Evolutionary conservation across 2,888 invertebrate species (phyloP).

Genomic region (Macrostomum cliftonense): DNA sequence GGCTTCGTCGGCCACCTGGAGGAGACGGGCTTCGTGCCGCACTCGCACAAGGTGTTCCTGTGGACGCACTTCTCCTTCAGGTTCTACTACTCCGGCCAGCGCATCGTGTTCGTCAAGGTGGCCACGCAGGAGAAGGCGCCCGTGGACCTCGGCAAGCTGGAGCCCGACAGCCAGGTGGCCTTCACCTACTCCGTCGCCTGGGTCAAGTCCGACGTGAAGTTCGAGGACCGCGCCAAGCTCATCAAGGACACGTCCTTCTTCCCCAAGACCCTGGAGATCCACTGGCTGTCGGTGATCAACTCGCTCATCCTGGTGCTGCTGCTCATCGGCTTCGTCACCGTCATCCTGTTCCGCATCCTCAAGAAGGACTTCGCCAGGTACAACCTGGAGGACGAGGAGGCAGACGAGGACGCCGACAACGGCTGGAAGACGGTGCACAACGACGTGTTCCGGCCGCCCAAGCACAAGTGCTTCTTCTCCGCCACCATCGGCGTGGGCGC

Average conservation of each 20-base stretch:
- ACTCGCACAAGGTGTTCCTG: constrained; percentile 39
- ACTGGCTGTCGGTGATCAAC: constrained; percentile 43
- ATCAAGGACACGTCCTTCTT: constrained; percentile 38
- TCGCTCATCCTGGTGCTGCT: constrained; percentile 41
- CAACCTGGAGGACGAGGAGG: constrained; percentile 37
- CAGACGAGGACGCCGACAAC: constrained; percentile 39
- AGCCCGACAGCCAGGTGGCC: constrained; percentile 31
- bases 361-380: constrained; percentile 41
- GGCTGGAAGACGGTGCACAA: constrained; percentile 43
- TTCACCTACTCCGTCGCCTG: constrained; percentile 41
- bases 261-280: constrained; percentile 40
- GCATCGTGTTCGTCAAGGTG: constrained; percentile 40
- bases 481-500: constrained; percentile 41
- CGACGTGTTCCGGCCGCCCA: constrained; percentile 41
- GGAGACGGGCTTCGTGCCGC: constrained; percentile 41
- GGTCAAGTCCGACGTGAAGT: constrained; percentile 32
- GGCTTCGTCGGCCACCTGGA: constrained; percentile 41
- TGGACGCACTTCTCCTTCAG: constrained; percentile 41
- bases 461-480: constrained; percentile 38
- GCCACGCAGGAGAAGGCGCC: constrained; percentile 20
- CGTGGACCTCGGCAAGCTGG: constrained; percentile 7
- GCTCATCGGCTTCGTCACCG: constrained; percentile 40
- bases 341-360: constrained; percentile 40
- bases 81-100: constrained; percentile 39
- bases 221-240: constrained; percentile 31